Evolutionary conservation across 2,888 invertebrate genomes (phyloP).

Genomic region (Hipparchia sbordonii): DNA sequence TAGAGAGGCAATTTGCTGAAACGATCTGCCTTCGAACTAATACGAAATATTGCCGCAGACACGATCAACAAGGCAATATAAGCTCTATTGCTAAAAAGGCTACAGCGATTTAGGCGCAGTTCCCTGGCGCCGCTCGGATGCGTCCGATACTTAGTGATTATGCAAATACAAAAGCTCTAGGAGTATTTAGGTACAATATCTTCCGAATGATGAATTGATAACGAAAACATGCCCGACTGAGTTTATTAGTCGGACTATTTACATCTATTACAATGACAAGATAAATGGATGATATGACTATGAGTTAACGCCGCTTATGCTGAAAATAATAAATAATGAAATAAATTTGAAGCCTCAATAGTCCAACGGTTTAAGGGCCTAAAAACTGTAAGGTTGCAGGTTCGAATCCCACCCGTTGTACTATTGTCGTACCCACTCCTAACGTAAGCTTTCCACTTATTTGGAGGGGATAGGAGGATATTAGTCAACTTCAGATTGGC

Average conservation of each 20-base stretch:
- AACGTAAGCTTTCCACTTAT: too few relatives aligned
- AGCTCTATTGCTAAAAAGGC: constrained; percentile 44
- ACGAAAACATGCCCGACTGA: constrained; percentile 44
- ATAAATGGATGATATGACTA: constrained; percentile 29
- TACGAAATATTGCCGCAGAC: constrained; percentile 60
- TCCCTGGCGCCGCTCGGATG: constrained; percentile 37
- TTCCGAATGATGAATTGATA: constrained; percentile 54
- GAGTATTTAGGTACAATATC: constrained; percentile 58
- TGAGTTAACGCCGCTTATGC: background rate
- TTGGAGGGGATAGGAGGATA: too few relatives aligned
- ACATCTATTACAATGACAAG: constrained; percentile 36
- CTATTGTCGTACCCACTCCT: too few relatives aligned
- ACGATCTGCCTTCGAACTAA: constrained; percentile 67
- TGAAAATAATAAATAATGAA: background rate
- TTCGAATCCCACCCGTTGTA: too few relatives aligned
- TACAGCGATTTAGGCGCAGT: constrained; percentile 40
- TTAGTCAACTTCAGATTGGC: too few relatives aligned
- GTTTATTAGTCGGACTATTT: constrained; percentile 43
- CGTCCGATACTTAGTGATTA: constrained; percentile 59
- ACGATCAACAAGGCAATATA: constrained; percentile 47
- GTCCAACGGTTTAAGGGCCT: too few relatives aligned
- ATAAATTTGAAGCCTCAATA: too few relatives aligned
- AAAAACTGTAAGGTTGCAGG: too few relatives aligned
- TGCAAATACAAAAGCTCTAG: constrained; percentile 60
- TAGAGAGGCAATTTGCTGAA: constrained; percentile 74